Conservation (phyloP, 2,888 invertebrate genomes). For the Isoperla grammatica region DNA sequence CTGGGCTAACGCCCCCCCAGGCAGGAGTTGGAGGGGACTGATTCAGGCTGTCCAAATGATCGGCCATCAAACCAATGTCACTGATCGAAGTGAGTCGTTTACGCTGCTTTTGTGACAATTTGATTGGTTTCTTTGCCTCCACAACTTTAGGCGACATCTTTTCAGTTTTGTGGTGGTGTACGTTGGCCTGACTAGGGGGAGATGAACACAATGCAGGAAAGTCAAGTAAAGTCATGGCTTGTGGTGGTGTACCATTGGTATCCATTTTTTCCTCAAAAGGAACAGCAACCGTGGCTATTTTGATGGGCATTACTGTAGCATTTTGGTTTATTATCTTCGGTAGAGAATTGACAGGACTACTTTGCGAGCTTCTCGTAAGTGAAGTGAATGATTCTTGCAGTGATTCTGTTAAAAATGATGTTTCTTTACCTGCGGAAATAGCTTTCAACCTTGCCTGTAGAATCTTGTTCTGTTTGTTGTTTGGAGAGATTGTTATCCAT, state of each 20-base stretch:
- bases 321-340: background rate
- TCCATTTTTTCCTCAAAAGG: too few species aligned
- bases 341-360: background rate
- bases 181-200: background rate
- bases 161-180: background rate
- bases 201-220: slow-evolving; percentile 6
- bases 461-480: slow-evolving; percentile 48
- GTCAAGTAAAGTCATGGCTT: background rate
- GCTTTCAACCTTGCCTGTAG: slow-evolving; percentile 49
- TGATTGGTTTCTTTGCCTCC: slow-evolving; percentile 39
- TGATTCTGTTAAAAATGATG: slow-evolving; percentile 42
- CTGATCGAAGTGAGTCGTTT: slow-evolving; percentile 52
- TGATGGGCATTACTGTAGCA: too few species aligned
- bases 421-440: slow-evolving; percentile 44
- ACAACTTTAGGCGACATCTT: background rate
- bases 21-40: slow-evolving; percentile 9
- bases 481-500: slow-evolving; percentile 48
- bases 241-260: background rate
- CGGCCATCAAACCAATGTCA: slow-evolving; percentile 9
- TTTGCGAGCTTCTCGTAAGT: slow-evolving; percentile 13
- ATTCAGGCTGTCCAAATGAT: background rate
- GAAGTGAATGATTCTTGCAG: slow-evolving; percentile 44
- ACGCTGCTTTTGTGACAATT: slow-evolving; percentile 59
- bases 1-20: slow-evolving; percentile 15
- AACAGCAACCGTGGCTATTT: too few species aligned